These are phyloP conservation scores for Heliconius hortense DNA, from an alignment of 2,888 invertebrate species.

Conservation along the genomic window DNA sequence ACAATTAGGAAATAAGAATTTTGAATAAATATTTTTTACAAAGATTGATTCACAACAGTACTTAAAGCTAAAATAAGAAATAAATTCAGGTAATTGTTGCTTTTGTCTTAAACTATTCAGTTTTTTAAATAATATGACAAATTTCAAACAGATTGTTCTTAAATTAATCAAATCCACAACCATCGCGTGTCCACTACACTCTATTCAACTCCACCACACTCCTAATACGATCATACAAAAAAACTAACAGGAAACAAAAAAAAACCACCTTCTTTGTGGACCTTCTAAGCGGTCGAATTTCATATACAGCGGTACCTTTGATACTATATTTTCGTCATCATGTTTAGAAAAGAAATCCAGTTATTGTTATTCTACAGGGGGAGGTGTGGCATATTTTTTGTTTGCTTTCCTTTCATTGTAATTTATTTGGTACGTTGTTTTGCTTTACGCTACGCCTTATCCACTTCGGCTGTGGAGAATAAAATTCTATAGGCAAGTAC, in stretches of 20 bases:
- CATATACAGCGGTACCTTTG: constrained; percentile 51
- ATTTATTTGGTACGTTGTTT: constrained; percentile 66
- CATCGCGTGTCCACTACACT: background rate
- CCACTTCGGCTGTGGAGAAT: constrained; percentile 52
- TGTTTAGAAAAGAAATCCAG: constrained; percentile 55
- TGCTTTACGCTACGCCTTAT: constrained; percentile 59
- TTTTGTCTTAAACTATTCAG: too few relatives aligned
- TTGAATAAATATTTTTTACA: too few relatives aligned
- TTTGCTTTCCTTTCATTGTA: constrained; percentile 56
- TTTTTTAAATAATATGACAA: too few relatives aligned
- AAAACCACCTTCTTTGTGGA: constrained; percentile 42
- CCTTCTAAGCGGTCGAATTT: constrained; percentile 58
- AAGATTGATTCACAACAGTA: too few relatives aligned
- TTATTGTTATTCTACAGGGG: constrained; percentile 72
- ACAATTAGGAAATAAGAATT: too few relatives aligned
- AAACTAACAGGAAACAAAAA: constrained; percentile 49
- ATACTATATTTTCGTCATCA: constrained; percentile 60
- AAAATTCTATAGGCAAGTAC: constrained; percentile 45
- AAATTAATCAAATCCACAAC: too few relatives aligned
- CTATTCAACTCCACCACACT: constrained; percentile 6
- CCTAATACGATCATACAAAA: constrained; percentile 42
- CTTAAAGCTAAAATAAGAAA: too few relatives aligned
- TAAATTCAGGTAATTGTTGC: too few relatives aligned
- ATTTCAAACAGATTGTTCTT: too few relatives aligned
- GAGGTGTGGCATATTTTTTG: constrained; percentile 65